phyloP scores from a whole-genome alignment of 2,797 vertebrate species.

The Xiphorhynchus erythropygius region DNA sequence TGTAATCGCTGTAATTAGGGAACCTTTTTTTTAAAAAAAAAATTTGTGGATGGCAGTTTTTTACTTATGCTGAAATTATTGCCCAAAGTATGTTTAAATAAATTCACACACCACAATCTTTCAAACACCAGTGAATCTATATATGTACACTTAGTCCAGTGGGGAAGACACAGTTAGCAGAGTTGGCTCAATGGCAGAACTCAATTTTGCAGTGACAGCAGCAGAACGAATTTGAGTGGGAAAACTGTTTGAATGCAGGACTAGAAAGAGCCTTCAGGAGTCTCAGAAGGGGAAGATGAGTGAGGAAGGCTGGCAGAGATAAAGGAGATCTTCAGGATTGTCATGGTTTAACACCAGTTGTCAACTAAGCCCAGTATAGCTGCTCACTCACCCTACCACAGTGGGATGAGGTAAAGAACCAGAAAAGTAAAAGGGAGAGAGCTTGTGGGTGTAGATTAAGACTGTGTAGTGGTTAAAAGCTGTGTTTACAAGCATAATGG shows the following conservation, averaged over 20 bases:
- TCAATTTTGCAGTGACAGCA: background rate
- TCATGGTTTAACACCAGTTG: background rate
- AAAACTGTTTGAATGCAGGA: background rate
- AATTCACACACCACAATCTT: background rate
- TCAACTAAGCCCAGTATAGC: background rate
- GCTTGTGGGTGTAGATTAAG: background rate
- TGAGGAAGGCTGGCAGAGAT: background rate
- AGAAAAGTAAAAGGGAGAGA: background rate
- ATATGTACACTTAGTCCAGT: background rate
- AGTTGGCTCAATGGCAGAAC: background rate
- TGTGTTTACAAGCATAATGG: background rate
- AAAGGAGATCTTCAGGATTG: background rate
- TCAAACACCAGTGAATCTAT: background rate
- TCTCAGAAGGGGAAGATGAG: background rate
- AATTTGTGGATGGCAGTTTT: background rate
- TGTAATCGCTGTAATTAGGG: background rate
- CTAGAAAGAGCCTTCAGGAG: background rate
- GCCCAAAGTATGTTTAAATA: background rate
- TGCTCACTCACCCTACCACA: accelerated
- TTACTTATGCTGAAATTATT: background rate
- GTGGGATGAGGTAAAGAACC: background rate
- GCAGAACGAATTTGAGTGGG: background rate
- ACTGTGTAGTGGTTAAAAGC: background rate
- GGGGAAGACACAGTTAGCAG: background rate
- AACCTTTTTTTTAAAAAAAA: background rate